These are phyloP conservation scores for Apocheima hispidaria DNA, from an alignment of 2,888 invertebrate species.

Conservation along the genomic window DNA sequence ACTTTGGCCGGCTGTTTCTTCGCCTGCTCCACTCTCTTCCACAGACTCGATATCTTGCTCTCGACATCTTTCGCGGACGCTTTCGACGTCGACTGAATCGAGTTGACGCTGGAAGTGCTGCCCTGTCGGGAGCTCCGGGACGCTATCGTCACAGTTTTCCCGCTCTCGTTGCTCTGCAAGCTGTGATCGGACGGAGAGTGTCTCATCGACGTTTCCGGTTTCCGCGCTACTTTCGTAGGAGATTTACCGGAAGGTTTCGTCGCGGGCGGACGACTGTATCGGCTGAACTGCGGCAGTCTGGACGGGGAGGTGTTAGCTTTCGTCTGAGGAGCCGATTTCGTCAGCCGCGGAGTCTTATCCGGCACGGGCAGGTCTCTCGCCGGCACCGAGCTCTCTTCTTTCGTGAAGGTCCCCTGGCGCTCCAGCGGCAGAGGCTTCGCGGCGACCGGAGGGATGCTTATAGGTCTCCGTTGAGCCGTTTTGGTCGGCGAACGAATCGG, in stretches of 20 bases:
- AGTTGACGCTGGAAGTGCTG: constrained; percentile 87
- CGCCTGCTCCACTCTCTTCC: constrained; percentile 91
- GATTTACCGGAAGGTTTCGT: constrained; percentile 61
- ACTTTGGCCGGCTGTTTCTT: constrained; percentile 86
- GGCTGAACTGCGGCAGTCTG: constrained; percentile 70
- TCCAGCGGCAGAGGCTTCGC: constrained; percentile 86
- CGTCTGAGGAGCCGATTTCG: constrained; percentile 62
- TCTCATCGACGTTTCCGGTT: constrained; percentile 71
- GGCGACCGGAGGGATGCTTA: constrained; percentile 58
- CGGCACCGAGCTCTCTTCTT: constrained; percentile 89
- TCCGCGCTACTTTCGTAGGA: constrained; percentile 54
- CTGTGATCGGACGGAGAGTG: constrained; percentile 85
- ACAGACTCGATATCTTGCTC: constrained; percentile 92
- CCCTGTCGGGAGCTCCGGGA: constrained; percentile 71
- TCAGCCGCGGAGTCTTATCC: constrained; percentile 58
- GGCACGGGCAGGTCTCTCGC: constrained; percentile 71
- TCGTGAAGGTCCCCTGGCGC: constrained; percentile 96
- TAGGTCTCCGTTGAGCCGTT: constrained; percentile 58
- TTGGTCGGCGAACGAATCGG: constrained; percentile 68
- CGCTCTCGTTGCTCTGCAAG: constrained; percentile 83
- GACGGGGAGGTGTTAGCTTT: constrained; percentile 78
- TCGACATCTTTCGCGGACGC: constrained; percentile 87
- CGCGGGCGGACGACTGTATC: constrained; percentile 60
- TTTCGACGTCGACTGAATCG: constrained; percentile 82
- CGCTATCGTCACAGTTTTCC: constrained; percentile 74